These are phyloP conservation scores for Galerucella pusilla DNA, from an alignment of 2,888 invertebrate genomes.

Conservation along the genomic window DNA sequence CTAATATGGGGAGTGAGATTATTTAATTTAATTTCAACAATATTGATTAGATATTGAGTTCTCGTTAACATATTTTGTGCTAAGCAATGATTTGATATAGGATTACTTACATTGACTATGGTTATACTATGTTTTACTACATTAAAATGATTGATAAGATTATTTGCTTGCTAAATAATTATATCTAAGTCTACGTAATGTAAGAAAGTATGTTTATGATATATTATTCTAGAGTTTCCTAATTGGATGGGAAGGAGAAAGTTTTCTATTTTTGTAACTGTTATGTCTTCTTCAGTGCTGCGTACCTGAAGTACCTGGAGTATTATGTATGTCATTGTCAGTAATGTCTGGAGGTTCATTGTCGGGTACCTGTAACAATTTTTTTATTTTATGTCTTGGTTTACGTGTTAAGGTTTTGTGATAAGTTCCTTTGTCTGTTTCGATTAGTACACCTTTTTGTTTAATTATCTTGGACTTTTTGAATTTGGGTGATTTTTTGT, in stretches of 20 bases:
- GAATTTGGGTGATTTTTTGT: not conserved
- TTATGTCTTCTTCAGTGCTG: constrained; percentile 1
- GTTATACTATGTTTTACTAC: not conserved
- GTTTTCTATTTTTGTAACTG: constrained; percentile 13
- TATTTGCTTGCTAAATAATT: not conserved
- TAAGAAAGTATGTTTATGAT: constrained; percentile 21
- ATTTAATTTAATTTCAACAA: too few relatives aligned
- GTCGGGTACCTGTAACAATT: not conserved
- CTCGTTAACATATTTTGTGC: too few relatives aligned
- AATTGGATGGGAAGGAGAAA: constrained; percentile 6
- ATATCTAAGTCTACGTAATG: not conserved
- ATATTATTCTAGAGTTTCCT: constrained; percentile 15
- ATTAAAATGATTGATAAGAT: not conserved
- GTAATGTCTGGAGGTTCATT: not conserved
- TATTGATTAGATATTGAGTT: too few relatives aligned
- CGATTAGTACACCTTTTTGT: not conserved
- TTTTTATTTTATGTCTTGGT: not conserved
- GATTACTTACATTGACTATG: not conserved
- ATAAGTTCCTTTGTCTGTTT: not conserved
- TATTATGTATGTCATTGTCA: not conserved
- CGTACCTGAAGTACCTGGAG: not conserved
- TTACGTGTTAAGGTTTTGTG: not conserved
- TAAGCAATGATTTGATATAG: too few relatives aligned
- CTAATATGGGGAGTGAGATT: too few relatives aligned
- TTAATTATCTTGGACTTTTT: not conserved